Evolutionary conservation across 2,888 invertebrate species (phyloP).

Genomic region (Odontocolon sp.): DNA sequence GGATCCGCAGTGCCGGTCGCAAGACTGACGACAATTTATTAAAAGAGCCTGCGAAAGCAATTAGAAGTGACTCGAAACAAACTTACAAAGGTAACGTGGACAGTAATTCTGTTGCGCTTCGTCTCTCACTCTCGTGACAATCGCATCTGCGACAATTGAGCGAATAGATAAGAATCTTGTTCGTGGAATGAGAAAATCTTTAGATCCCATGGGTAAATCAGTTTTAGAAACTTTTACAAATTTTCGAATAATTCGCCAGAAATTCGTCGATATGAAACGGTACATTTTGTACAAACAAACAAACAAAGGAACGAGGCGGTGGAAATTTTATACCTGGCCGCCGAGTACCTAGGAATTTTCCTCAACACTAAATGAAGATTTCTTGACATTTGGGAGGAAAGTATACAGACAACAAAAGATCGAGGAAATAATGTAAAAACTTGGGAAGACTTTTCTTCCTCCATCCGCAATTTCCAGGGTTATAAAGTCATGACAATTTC

Average conservation of each 20-base stretch:
- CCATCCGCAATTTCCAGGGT: constrained; percentile 41
- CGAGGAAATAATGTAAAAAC: background rate
- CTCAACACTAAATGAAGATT: constrained; percentile 40
- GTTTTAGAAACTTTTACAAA: background rate
- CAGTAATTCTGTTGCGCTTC: background rate
- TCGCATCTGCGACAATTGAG: too few species aligned
- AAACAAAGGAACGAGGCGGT: background rate
- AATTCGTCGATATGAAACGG: background rate
- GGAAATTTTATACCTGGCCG: constrained; percentile 1
- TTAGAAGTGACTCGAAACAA: constrained; percentile 2
- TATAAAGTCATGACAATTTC: constrained; percentile 67
- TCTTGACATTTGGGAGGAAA: constrained; percentile 32
- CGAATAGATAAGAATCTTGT: too few species aligned
- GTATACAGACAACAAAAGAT: background rate
- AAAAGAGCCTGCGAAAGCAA: background rate
- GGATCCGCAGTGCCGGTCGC: constrained; percentile 35
- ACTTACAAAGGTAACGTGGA: too few species aligned
- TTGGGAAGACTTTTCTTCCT: background rate
- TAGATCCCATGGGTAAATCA: background rate
- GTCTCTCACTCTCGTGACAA: background rate
- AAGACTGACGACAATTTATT: constrained; percentile 16
- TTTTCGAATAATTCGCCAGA: constrained; percentile 8
- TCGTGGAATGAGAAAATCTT: too few species aligned
- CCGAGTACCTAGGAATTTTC: background rate
- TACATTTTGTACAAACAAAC: background rate